Evolutionary conservation across 2,888 invertebrate species (phyloP).

Genomic region (Ischnura elegans): DNA sequence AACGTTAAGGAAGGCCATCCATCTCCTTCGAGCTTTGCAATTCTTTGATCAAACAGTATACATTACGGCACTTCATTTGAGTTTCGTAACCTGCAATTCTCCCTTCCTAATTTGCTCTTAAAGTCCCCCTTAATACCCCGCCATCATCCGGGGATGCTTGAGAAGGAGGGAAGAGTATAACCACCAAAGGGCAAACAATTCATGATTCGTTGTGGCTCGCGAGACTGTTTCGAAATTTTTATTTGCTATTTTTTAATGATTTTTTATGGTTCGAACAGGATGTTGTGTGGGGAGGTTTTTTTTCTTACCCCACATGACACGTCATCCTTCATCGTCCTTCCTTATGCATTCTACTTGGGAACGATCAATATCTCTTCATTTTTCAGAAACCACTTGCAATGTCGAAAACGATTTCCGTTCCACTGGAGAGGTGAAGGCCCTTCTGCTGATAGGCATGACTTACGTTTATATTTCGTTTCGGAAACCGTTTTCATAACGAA

Average conservation of each 20-base stretch:
- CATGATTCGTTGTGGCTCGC: not conserved
- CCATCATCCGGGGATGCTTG: not conserved
- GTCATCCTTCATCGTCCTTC: not conserved
- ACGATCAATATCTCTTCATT: not conserved
- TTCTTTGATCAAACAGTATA: not conserved
- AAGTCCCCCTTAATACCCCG: not conserved
- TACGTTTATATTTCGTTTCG: constrained; percentile 19
- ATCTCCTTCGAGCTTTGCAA: not conserved
- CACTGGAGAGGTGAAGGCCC: not conserved
- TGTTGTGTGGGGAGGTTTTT: not conserved
- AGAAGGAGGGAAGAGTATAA: not conserved
- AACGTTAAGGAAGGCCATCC: not conserved
- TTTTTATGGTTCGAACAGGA: not conserved
- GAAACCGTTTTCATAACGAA: not conserved
- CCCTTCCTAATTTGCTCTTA: not conserved
- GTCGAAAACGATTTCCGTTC: not conserved
- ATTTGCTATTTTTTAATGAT: not conserved
- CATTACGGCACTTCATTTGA: constrained; percentile 13
- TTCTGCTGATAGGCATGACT: not conserved
- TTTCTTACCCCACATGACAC: not conserved
- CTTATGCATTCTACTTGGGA: not conserved
- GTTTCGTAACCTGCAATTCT: not conserved
- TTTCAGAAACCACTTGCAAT: not conserved
- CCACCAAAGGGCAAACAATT: not conserved
- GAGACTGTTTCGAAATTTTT: not conserved